These are phyloP conservation scores for Antechinus flavipes DNA, from an alignment of 2,113 vertebrate genomes.

Conservation along the genomic window DNA sequence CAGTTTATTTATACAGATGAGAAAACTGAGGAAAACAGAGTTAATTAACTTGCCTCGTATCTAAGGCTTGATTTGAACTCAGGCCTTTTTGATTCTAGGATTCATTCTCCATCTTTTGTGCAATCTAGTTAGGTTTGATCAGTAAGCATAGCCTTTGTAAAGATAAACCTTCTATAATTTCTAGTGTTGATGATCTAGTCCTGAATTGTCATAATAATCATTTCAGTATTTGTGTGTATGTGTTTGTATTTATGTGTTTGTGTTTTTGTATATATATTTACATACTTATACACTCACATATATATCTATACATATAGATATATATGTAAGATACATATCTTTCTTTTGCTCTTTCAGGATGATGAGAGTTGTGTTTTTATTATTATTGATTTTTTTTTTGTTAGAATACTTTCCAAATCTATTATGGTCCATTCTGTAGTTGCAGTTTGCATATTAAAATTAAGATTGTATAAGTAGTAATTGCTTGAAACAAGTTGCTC, in stretches of 20 bases:
- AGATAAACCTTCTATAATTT: background rate
- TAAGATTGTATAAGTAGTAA: background rate
- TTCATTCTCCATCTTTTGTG: no score
- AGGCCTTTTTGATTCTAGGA: no score
- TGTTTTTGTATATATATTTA: no score
- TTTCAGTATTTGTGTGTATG: background rate
- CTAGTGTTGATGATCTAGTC: background rate
- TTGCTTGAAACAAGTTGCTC: background rate
- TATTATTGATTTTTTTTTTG: background rate
- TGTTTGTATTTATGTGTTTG: background rate
- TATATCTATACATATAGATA: no score
- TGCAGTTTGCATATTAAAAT: background rate
- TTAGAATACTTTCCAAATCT: background rate
- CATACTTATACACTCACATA: no score
- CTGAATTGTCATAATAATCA: background rate
- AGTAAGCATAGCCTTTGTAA: background rate
- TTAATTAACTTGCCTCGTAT: no score
- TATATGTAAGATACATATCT: background rate
- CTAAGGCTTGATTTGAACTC: no score
- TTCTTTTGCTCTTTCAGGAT: background rate
- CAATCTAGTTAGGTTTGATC: background rate
- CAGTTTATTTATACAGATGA: no score
- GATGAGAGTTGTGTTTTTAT: background rate
- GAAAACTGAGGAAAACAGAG: no score
- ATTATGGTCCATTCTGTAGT: background rate